Evolutionary conservation across 2,797 vertebrate genomes (phyloP).

Genomic region (Artibeus lituratus): DNA sequence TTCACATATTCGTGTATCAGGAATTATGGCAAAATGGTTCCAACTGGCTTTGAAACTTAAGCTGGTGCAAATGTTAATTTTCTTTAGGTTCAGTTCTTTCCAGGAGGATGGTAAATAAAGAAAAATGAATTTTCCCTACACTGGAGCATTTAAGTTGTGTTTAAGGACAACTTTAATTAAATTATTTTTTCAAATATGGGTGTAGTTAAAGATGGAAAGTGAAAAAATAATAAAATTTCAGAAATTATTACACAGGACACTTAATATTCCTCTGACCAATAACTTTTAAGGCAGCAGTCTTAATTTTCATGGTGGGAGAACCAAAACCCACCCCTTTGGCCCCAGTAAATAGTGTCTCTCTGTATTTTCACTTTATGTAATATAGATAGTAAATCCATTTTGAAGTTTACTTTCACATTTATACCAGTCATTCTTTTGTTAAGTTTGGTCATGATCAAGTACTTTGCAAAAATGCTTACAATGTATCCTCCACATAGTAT

Average conservation of each 20-base stretch:
- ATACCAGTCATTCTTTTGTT: background rate
- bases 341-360: background rate
- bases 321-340: background rate
- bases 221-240: slow-evolving; percentile 21
- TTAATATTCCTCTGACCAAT: background rate
- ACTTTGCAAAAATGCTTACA: background rate
- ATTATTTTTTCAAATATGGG: slow-evolving; percentile 5
- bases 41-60: slow-evolving; percentile 33
- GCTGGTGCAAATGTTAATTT: background rate
- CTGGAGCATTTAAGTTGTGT: background rate
- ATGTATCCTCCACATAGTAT: background rate
- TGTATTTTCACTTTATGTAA: background rate
- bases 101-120: background rate
- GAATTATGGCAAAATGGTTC: slow-evolving; percentile 20
- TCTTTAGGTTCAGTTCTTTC: background rate
- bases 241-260: background rate
- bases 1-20: background rate
- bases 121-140: slow-evolving; percentile 5
- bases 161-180: background rate
- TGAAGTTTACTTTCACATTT: background rate
- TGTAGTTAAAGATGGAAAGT: background rate
- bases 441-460: background rate
- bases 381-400: background rate
- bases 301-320: background rate
- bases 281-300: background rate